phyloP scores from a whole-genome alignment of 1,140 invertebrate species.

The Pollicipes pollicipes region DNA sequence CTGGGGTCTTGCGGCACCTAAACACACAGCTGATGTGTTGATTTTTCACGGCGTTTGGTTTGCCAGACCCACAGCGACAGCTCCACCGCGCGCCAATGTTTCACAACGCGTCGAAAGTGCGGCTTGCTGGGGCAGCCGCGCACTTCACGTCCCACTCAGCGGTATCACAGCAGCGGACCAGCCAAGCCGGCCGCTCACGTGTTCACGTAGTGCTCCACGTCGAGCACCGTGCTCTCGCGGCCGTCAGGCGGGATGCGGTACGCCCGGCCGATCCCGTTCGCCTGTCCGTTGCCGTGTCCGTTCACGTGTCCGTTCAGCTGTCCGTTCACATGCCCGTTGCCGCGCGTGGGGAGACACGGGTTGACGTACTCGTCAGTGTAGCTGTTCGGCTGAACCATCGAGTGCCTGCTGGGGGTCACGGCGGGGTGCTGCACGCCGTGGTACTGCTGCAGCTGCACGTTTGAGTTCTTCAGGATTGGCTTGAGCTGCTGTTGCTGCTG shows the following conservation, averaged over 20 bases:
- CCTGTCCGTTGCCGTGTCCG: not conserved
- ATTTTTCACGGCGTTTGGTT: too few relatives aligned
- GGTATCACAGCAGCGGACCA: not conserved
- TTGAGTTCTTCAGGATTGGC: conserved; percentile 2
- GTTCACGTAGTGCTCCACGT: not conserved
- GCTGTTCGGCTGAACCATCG: not conserved
- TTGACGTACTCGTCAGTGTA: not conserved
- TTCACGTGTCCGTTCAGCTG: not conserved
- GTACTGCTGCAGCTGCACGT: not conserved
- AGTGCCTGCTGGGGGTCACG: not conserved
- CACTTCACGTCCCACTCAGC: too few relatives aligned
- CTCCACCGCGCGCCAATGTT: too few relatives aligned
- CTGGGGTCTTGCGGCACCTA: too few relatives aligned
- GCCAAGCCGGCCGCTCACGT: not conserved
- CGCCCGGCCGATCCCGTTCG: too few relatives aligned
- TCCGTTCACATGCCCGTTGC: not conserved
- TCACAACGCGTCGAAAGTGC: too few relatives aligned
- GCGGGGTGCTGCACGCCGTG: not conserved
- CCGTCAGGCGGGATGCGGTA: conserved; percentile 13
- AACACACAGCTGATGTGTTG: too few relatives aligned
- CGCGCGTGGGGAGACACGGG: too few relatives aligned
- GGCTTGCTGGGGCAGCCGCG: too few relatives aligned
- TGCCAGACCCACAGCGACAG: too few relatives aligned
- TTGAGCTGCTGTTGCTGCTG: not conserved
- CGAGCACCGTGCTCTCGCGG: conserved; percentile 11